Base-by-base conservation (phyloP, 2,113 vertebrate genomes). In the Cervus canadensis region DNA sequence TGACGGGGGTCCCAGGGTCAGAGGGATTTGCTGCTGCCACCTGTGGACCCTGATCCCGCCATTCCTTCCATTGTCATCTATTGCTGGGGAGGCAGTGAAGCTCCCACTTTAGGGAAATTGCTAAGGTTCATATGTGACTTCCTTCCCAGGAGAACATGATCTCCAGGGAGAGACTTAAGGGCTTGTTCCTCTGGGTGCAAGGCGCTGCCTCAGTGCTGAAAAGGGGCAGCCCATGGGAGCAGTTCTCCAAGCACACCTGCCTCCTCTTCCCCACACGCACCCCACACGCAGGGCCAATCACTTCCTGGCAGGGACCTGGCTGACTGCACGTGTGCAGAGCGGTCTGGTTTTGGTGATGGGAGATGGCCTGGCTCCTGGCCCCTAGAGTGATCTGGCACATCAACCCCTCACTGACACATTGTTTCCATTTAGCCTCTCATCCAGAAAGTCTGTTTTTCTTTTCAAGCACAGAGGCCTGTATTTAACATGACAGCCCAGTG, bases 381-480 rank as follows among this genome's bases (percentile, higher is more conserved):
- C 87, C 89, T 8, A 10, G 40, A 48, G 64, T 7, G 52, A 91
- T 7, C 25, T 36, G 85, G 23, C 62, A 64, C 2, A 2, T 17
- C 87, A 59, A 6, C 15, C 57, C 14, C 5, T 79, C 60, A 19
- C 43, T 2, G 43, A 60, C 28, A 40, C 30, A 17, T 57, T 2
- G 0, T 74, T 19, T 79, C 78, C 30, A 11, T 81, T 91, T 84
- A 62, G 9, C 48, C 48, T 23, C 23, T 54, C 16, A 9, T 83
- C 36, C 71, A 48, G 59, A 43, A 97, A 97, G 89, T 92, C 94
- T 28, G 96, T 54, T 90, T n/a, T 59, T 92, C n/a, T 83, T 95
- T 81, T 60, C 71, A 48, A 64, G 89, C 94, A 92, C 89, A 28
- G 33, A 50, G 8, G 43, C 71, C 78, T 26, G 33, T 67, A 81